Conservation (phyloP, 2,888 invertebrate species). For the Villa cingulata region DNA sequence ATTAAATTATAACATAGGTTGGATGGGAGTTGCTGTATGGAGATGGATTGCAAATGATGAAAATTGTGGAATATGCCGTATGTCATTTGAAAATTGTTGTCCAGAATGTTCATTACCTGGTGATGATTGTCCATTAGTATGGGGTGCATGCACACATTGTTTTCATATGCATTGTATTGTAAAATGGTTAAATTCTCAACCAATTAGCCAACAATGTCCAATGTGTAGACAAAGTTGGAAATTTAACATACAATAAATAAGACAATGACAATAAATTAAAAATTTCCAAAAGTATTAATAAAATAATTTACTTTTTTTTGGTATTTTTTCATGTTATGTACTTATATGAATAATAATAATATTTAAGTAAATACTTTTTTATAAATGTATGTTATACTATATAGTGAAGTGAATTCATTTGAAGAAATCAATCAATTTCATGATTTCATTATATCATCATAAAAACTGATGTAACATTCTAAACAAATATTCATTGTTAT, state of each 20-base stretch:
- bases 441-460: no score
- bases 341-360: no score
- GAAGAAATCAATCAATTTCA: no score
- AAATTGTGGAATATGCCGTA: slow-evolving; percentile 96
- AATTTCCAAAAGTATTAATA: no score
- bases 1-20: slow-evolving; percentile 41
- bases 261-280: neutral
- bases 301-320: no score
- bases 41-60: slow-evolving; percentile 99
- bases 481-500: no score
- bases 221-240: slow-evolving; percentile 99
- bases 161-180: slow-evolving; percentile 99
- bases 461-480: no score
- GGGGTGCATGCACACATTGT: slow-evolving; percentile 98
- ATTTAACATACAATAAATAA: slow-evolving; percentile 73
- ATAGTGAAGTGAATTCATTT: no score
- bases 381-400: no score
- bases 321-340: no score
- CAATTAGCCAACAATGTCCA: slow-evolving; percentile 73
- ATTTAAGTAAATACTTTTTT: no score
- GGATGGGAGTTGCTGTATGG: slow-evolving; percentile 96
- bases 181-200: slow-evolving; percentile 95
- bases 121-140: slow-evolving; percentile 95
- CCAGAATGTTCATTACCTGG: slow-evolving; percentile 96
- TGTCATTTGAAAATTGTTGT: slow-evolving; percentile 97